Evolutionary conservation across 2,113 vertebrate species (phyloP).

Genomic region (Misgurnus anguillicaudatus): DNA sequence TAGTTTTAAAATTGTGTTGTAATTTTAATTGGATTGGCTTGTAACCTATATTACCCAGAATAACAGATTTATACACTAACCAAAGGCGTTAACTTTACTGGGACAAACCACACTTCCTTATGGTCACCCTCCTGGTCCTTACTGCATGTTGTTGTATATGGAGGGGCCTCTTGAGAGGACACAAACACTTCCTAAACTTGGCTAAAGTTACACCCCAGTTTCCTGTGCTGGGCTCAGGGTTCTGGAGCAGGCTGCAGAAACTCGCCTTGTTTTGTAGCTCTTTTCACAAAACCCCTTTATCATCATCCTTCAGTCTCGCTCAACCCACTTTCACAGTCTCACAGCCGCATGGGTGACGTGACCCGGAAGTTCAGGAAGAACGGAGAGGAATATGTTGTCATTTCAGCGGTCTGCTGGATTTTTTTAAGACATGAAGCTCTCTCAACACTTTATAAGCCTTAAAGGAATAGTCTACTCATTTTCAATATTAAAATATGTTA

Average conservation of each 20-base stretch:
- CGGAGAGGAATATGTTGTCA: conserved; percentile 27
- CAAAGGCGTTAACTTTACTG: conserved; percentile 22
- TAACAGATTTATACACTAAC: background rate
- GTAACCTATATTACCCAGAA: background rate
- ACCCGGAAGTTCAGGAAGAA: conserved; percentile 47
- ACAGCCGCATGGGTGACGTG: conserved; percentile 31
- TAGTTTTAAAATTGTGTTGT: too few species aligned
- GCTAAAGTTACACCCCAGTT: conserved; percentile 56
- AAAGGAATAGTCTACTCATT: too few species aligned
- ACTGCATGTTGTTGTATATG: conserved; percentile 8
- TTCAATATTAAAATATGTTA: too few species aligned
- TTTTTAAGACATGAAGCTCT: conserved; percentile 18
- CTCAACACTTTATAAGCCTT: background rate
- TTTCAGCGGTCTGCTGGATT: conserved; percentile 15
- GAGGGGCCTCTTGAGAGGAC: conserved; percentile 61
- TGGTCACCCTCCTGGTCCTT: conserved; percentile 6
- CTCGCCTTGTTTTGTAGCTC: conserved; percentile 54
- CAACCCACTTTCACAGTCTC: conserved; percentile 58
- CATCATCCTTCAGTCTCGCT: conserved; percentile 65
- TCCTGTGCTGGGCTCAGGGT: conserved; percentile 62
- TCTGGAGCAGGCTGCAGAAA: conserved; percentile 55
- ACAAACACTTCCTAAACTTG: conserved; percentile 69
- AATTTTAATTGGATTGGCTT: too few species aligned
- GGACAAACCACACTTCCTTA: conserved; percentile 33
- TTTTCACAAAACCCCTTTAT: conserved; percentile 64